These are phyloP conservation scores for Nothura maculosa DNA, from an alignment of 2,797 vertebrate species.

Conservation along the genomic window DNA sequence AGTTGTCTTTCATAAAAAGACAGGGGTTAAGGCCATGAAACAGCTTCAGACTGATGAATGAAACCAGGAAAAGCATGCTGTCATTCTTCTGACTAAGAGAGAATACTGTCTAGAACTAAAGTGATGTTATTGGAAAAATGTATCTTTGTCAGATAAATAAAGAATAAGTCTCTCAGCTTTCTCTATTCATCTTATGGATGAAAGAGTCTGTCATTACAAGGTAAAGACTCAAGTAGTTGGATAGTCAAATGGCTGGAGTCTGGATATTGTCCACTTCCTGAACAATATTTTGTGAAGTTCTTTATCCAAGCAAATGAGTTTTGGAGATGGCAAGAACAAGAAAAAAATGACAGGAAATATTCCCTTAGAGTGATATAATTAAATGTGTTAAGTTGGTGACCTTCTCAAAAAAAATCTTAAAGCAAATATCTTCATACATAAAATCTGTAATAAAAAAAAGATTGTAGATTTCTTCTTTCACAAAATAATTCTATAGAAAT, in stretches of 20 bases:
- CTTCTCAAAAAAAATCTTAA: background rate
- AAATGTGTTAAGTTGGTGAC: background rate
- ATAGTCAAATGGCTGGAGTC: background rate
- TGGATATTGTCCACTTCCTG: background rate
- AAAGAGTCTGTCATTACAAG: background rate
- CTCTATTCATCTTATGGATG: background rate
- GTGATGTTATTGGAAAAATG: background rate
- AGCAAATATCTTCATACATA: background rate
- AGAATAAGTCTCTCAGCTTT: background rate
- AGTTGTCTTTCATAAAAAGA: background rate
- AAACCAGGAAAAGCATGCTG: background rate
- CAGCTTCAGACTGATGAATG: background rate
- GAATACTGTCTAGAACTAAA: constrained; percentile 9
- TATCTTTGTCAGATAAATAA: constrained; percentile 21
- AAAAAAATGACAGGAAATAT: background rate
- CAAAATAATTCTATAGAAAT: background rate
- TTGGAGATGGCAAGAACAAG: background rate
- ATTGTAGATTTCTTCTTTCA: background rate
- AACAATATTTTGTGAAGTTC: background rate
- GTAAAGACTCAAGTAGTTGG: background rate
- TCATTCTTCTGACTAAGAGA: background rate
- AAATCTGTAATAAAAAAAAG: background rate
- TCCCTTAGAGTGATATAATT: background rate
- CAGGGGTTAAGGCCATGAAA: background rate
- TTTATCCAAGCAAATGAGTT: background rate